Evolutionary conservation across 2,113 vertebrate species (phyloP).

Genomic region (Pelecanoides urinatrix): DNA sequence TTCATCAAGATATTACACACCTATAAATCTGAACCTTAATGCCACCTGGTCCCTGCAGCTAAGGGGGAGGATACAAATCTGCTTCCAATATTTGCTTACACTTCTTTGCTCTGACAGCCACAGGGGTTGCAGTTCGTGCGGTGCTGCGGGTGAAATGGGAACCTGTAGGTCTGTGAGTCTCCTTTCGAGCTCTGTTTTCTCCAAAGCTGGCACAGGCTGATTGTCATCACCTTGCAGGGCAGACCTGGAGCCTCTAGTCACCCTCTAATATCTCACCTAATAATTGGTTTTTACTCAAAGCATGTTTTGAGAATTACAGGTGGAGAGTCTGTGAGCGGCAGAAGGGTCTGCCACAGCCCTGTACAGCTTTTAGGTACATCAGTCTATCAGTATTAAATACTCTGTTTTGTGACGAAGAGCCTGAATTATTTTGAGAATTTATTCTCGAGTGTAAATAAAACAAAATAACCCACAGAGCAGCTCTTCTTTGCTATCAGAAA

Average conservation of each 20-base stretch:
- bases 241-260: neutral
- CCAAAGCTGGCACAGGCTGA: neutral
- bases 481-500: neutral
- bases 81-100: neutral
- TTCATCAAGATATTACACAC: neutral
- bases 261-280: neutral
- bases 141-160: neutral
- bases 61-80: neutral
- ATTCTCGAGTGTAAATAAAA: neutral
- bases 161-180: neutral
- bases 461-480: neutral
- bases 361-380: neutral
- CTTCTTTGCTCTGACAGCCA: neutral
- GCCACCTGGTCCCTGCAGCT: neutral
- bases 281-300: neutral
- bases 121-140: fast-evolving
- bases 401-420: neutral
- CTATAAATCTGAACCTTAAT: neutral
- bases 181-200: neutral
- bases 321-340: neutral
- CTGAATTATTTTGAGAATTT: neutral
- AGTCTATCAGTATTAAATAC: neutral
- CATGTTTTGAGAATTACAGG: neutral
- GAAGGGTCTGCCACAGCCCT: neutral
- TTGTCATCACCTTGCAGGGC: neutral